Evolutionary conservation across 2,888 invertebrate genomes (phyloP).

Genomic region (Cosmopolites sordidus): DNA sequence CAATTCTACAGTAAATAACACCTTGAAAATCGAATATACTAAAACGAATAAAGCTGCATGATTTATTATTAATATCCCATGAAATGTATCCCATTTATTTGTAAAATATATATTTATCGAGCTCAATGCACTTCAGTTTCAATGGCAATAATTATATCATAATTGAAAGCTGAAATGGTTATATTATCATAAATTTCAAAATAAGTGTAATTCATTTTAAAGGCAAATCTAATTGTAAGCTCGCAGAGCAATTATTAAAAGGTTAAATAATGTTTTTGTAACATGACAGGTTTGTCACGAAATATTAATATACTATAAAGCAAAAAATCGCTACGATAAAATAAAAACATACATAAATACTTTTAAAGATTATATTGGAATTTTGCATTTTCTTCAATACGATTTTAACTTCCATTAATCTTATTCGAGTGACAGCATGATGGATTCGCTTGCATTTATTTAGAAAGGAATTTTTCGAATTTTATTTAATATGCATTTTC

Average conservation of each 20-base stretch:
- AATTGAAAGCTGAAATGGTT: too few relatives aligned
- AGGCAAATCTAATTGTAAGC: not conserved
- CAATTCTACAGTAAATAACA: too few relatives aligned
- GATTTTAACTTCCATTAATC: conserved; percentile 19
- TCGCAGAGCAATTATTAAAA: not conserved
- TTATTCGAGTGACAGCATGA: conserved; percentile 19
- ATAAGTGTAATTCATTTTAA: too few relatives aligned
- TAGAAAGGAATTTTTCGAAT: not conserved
- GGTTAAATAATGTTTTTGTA: not conserved
- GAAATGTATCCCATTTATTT: too few relatives aligned
- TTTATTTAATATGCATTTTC: not conserved
- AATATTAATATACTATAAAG: not conserved
- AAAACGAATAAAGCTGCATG: too few relatives aligned
- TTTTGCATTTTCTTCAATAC: conserved; percentile 14
- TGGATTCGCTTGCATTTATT: conserved; percentile 13
- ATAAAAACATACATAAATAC: not conserved
- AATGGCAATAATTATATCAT: too few relatives aligned
- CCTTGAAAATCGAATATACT: too few relatives aligned
- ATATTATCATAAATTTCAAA: too few relatives aligned
- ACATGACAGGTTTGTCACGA: not conserved
- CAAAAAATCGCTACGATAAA: not conserved
- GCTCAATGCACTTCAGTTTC: too few relatives aligned
- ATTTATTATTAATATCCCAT: too few relatives aligned
- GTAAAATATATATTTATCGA: too few relatives aligned
- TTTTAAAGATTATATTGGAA: conserved; percentile 2